These are phyloP conservation scores for Tachuris rubrigastra DNA, from an alignment of 2,113 vertebrate genomes.

Conservation along the genomic window DNA sequence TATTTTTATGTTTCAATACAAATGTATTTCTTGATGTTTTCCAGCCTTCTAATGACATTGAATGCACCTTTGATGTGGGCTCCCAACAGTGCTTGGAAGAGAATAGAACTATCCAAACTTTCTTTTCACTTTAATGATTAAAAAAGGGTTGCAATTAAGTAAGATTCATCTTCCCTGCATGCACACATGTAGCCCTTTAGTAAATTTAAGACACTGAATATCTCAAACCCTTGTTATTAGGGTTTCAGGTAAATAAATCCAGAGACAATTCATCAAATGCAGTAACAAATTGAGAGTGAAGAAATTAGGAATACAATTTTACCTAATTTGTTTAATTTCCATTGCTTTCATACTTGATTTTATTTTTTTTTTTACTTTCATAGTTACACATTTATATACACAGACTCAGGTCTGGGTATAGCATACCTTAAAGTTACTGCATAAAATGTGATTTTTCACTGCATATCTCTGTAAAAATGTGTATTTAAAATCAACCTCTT, in stretches of 20 bases:
- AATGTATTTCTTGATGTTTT: background rate
- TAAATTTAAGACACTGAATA: background rate
- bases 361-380: background rate
- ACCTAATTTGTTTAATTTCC: background rate
- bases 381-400: background rate
- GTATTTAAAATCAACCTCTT: background rate
- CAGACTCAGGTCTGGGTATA: background rate
- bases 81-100: background rate
- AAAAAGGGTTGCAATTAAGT: background rate
- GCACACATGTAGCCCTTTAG: background rate
- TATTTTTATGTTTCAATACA: background rate
- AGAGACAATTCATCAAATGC: background rate
- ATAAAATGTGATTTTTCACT: background rate
- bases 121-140: background rate
- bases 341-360: background rate
- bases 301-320: background rate
- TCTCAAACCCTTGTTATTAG: background rate
- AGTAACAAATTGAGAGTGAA: background rate
- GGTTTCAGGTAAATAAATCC: background rate
- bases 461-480: background rate
- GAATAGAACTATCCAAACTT: background rate
- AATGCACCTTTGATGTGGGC: background rate
- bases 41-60: background rate
- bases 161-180: background rate
- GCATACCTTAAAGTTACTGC: background rate